Evolutionary conservation across 2,797 vertebrate genomes (phyloP).

Genomic region (Mastacembelus armatus): DNA sequence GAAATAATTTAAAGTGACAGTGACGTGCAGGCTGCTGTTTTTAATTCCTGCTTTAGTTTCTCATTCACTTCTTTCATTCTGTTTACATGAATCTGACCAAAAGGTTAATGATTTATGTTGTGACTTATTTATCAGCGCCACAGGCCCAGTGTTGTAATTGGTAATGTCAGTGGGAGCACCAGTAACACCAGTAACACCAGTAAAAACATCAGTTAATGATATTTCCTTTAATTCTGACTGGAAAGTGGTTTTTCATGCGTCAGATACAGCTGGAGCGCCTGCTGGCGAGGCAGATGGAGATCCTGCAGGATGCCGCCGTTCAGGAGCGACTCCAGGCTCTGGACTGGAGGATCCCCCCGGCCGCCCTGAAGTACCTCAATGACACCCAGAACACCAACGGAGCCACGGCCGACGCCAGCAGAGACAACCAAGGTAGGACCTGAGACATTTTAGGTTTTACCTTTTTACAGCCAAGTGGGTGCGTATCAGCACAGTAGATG

Average conservation of each 20-base stretch:
- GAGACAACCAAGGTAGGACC: constrained; percentile 87
- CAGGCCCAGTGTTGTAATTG: too few species aligned
- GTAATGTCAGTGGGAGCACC: too few species aligned
- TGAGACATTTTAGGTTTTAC: too few species aligned
- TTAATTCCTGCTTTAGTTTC: too few species aligned
- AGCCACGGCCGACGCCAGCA: constrained; percentile 79
- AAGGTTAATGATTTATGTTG: too few species aligned
- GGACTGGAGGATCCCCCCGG: constrained; percentile 89
- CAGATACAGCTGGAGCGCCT: constrained; percentile 95
- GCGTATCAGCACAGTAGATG: too few species aligned
- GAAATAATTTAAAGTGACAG: constrained; percentile 45
- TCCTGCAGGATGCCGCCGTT: constrained; percentile 91
- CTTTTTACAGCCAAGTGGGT: too few species aligned
- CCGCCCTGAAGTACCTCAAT: constrained; percentile 87
- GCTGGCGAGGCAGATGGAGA: constrained; percentile 95
- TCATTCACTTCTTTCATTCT: too few species aligned
- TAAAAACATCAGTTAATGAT: too few species aligned
- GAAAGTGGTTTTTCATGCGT: background rate
- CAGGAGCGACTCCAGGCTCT: constrained; percentile 90
- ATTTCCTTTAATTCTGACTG: background rate
- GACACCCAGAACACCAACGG: constrained; percentile 88
- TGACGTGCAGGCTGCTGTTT: too few species aligned
- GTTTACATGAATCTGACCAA: background rate
- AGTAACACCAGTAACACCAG: too few species aligned
- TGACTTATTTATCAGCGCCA: too few species aligned